Conservation (phyloP, 2,888 invertebrate species). For the Thalpophila matura region DNA sequence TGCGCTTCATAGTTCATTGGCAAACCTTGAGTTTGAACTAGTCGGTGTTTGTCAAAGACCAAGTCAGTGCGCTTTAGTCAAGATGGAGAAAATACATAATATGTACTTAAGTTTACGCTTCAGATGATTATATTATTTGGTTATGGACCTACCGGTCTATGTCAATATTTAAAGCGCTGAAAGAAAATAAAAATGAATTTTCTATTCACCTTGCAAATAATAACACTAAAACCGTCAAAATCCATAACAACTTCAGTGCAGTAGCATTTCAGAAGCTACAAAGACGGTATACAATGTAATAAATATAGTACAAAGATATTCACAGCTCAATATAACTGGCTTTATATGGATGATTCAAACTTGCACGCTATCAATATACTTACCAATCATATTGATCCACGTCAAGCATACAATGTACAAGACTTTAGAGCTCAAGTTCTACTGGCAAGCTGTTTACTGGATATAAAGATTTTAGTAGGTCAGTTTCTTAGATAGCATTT, state of each 20-base stretch:
- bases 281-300: not conserved
- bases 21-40: no score
- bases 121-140: no score
- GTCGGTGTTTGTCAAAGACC: no score
- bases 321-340: slow-evolving; percentile 9
- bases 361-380: slow-evolving; percentile 4
- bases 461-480: slow-evolving; percentile 33
- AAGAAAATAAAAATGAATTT: no score
- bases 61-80: no score
- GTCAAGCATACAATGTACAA: not conserved
- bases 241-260: not conserved
- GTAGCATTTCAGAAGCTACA: slow-evolving; percentile 4
- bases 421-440: slow-evolving; percentile 11
- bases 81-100: no score
- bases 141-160: no score
- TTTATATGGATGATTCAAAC: slow-evolving; percentile 7
- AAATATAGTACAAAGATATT: slow-evolving; percentile 15
- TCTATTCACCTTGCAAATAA: no score
- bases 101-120: no score
- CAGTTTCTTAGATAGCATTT: slow-evolving; percentile 25
- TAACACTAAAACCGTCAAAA: not conserved
- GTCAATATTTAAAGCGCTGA: no score
- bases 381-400: slow-evolving; percentile 7
- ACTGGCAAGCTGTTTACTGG: slow-evolving; percentile 1
- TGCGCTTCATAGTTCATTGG: no score